Evolutionary conservation across 2,113 vertebrate genomes (phyloP), one percentile per base, ranked within the genome.

Genomic region (Anthoscopus minutus): DNA sequence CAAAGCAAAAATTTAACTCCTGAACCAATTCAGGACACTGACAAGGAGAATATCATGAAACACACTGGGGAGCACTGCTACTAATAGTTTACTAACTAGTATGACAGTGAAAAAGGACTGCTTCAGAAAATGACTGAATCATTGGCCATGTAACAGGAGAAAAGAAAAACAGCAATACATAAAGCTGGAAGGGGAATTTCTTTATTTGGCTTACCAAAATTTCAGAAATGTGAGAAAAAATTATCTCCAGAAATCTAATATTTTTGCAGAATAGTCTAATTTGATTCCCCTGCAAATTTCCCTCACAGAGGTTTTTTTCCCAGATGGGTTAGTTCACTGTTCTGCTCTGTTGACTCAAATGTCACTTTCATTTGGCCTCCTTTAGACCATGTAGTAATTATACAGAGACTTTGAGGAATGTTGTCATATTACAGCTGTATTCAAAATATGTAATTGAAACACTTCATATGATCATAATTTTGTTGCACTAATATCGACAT

Each of bases 371-470:
- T 40, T 66, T 16, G 7, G 8, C 18, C 14, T 71, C 15, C 38
- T 79, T 85, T 81, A 74, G 42, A 71, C 15, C 2, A 27, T 9
- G 13, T 9, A 35, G 18, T 45, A 33, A 28, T 24, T 66, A n/a
- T 6, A 61, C 2, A 64, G 12, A 24, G 13, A 8, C 14, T 2
- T 72, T 60, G 60, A 38, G 24, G 30, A 72, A 62, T 0, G 0
- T 15, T 14, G 12, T 1, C 42, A 51, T 78, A 38, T 74, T 66
- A 37, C 4, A 57, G 5, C 20, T 84, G 8, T 64, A 64, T 76
- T 73, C 18, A 60, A 76, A 84, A 54, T 37, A 45, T 12, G 18
- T 58, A 47, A 58, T 3, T 69, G 20, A 81, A 90, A 65, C 8
- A 42, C 2, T n/a, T 66, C 67, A 12, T 72, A 13, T 44, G 19